Base-by-base conservation (phyloP, 1,140 invertebrate species). In the Phortica variegata region DNA sequence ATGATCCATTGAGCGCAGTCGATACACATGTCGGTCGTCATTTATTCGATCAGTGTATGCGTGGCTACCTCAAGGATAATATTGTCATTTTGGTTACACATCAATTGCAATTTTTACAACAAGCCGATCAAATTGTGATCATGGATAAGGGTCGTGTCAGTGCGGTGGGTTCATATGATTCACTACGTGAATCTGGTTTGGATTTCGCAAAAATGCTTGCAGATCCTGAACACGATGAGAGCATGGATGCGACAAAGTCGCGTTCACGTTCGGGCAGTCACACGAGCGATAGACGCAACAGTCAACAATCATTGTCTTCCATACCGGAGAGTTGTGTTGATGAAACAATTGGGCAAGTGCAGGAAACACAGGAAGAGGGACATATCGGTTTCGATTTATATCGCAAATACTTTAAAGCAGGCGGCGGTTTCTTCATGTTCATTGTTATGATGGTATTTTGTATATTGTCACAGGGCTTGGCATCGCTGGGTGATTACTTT, bases 81-180 rank as follows among this genome's bases (percentile, higher is more conserved):
- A 87, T 88, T 5, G 77, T 85, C 0, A 85, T 95, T 2, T 43
- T 60, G 16, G 88, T 92, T 3, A 95, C 92, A 0, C 91, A 95
- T 77, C 92, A 95, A 73, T 74, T 95, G 41, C 91, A 93, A 66
- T 93, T 89, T 61, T 78, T 95, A 1, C 85, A 86, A 61, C 80
- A 84, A 23, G 90, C 89, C 3, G 85, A 91, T 63, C 81, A 81
- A 77, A 83, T 82, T 77, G 82, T 82, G 56, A 83, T 79, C 31
- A 74, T 85, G 54, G 82, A 84, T 45, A 82, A 85, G 60, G 85
- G 85, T 0, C 52, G 73, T 12, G 78, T 87, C 37, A 77, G 81
- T 3, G 81, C 80, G 1, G 79, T 79, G 4, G 86, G 86, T 5
- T 82, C 81, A n/a, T 86, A 83, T 55, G 79, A 83, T n/a, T 81